Evolutionary conservation across 2,113 vertebrate genomes (phyloP).

Genomic region (Acrocephalus kingi): DNA sequence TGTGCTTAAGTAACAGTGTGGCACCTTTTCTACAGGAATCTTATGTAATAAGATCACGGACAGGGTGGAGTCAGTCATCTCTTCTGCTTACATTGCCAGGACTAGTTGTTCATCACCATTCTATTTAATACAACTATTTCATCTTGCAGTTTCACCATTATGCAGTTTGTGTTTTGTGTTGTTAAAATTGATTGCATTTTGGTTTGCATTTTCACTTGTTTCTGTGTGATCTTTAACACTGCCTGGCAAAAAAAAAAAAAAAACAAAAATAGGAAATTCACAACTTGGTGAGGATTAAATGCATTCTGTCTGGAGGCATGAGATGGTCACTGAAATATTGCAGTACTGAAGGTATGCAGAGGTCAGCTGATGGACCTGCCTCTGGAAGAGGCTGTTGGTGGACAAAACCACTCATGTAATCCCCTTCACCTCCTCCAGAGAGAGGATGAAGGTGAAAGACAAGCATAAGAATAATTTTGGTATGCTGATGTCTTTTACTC

Average conservation of each 20-base stretch:
- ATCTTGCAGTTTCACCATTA: background rate
- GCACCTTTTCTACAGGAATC: background rate
- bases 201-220: background rate
- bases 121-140: background rate
- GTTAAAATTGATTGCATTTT: background rate
- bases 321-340: background rate
- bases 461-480: background rate
- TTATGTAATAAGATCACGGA: background rate
- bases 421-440: background rate
- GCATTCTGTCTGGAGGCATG: background rate
- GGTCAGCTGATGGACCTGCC: background rate
- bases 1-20: background rate
- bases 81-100: background rate
- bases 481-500: background rate
- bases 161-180: background rate
- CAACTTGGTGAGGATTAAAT: background rate
- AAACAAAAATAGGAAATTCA: background rate
- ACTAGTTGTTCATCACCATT: background rate
- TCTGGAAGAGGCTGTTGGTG: background rate
- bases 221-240: background rate
- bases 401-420: background rate
- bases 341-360: background rate
- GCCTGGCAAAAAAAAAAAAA: background rate
- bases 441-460: background rate
- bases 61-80: background rate